Evolutionary conservation across 2,797 vertebrate species (phyloP).

Genomic region (Muscicapa striata): DNA sequence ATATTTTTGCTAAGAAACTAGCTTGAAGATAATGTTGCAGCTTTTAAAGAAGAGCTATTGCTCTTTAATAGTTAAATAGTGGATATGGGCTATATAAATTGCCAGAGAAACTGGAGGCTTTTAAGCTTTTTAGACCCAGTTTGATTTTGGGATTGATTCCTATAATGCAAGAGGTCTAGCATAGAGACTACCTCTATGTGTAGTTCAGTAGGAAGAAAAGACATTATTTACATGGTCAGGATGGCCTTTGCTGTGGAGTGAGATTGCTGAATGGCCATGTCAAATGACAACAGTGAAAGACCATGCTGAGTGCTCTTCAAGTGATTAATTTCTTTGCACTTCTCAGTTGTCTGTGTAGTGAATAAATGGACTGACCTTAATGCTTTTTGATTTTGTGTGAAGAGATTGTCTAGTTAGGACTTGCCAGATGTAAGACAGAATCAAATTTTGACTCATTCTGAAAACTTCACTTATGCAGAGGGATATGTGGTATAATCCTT

Average conservation of each 20-base stretch:
- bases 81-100: background rate
- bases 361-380: background rate
- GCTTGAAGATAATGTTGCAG: background rate
- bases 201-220: background rate
- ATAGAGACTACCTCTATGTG: background rate
- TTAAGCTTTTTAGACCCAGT: background rate
- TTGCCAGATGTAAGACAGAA: background rate
- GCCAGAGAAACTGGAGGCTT: background rate
- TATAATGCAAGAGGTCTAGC: background rate
- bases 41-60: background rate
- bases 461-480: background rate
- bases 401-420: background rate
- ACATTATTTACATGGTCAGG: background rate
- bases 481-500: background rate
- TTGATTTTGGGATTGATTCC: background rate
- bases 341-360: background rate
- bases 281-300: background rate
- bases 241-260: background rate
- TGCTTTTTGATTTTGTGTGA: background rate
- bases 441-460: background rate
- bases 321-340: background rate
- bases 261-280: background rate
- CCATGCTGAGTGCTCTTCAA: background rate
- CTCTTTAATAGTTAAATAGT: background rate
- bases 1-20: background rate